Evolutionary conservation across 2,113 vertebrate species (phyloP).

Genomic region (Dunckerocampus dactyliophorus): DNA sequence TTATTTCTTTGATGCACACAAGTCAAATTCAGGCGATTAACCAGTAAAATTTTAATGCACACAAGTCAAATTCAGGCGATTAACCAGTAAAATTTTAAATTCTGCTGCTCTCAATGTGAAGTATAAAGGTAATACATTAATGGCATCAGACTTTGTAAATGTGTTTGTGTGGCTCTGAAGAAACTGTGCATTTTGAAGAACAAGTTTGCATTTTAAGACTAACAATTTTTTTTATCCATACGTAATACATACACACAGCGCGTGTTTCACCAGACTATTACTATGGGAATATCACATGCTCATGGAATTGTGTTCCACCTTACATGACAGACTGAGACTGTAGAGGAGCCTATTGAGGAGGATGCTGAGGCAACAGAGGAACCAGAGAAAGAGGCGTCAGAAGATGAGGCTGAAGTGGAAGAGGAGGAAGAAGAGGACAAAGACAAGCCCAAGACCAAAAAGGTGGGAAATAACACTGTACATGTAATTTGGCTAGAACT

Average conservation of each 20-base stretch:
- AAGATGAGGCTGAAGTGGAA: slow-evolving; percentile 93
- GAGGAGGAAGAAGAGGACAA: slow-evolving; percentile 97
- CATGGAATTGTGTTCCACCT: background rate
- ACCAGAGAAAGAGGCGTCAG: slow-evolving; percentile 84
- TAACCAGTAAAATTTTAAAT: too few relatives aligned
- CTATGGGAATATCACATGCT: too few relatives aligned
- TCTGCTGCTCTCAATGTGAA: too few relatives aligned
- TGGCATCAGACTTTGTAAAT: too few relatives aligned
- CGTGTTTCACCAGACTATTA: too few relatives aligned
- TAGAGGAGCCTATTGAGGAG: slow-evolving; percentile 93
- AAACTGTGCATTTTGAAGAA: background rate
- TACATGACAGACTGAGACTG: slow-evolving; percentile 85
- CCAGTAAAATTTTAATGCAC: too few relatives aligned
- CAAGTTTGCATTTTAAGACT: background rate
- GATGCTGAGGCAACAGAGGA: slow-evolving; percentile 81
- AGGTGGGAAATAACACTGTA: slow-evolving; percentile 70
- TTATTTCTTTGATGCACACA: too few relatives aligned
- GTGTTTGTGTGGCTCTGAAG: too few relatives aligned
- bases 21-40: too few relatives aligned
- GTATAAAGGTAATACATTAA: too few relatives aligned
- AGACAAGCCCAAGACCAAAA: slow-evolving; percentile 96
- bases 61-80: too few relatives aligned
- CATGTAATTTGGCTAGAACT: background rate
- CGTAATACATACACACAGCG: too few relatives aligned
- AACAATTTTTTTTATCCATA: background rate